Percentiles rank a stretch among this genome's conserved stretches.
These are phyloP conservation scores for Uropetala carovei DNA, from an alignment of 2,888 invertebrate species.

Conservation along the genomic window DNA sequence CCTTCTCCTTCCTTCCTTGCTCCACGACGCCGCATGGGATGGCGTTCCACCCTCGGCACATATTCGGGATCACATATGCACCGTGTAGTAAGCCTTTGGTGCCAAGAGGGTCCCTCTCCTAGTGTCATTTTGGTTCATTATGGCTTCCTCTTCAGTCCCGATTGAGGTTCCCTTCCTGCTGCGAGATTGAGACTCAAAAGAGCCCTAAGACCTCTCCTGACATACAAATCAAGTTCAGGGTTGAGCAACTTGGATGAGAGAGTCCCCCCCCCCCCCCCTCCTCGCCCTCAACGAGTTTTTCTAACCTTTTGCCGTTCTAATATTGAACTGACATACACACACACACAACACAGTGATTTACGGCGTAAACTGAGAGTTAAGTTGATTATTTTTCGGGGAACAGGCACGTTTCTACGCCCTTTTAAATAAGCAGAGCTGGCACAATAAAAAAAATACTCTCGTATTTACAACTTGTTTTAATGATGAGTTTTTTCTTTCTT, in stretches of 20 bases:
- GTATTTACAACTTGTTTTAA: too few relatives aligned
- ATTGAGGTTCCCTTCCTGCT: slow-evolving; percentile 8
- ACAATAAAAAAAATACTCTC: too few relatives aligned
- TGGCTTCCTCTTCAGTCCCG: not conserved
- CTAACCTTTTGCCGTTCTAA: slow-evolving; percentile 20
- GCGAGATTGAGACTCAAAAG: not conserved
- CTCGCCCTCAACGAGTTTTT: not conserved
- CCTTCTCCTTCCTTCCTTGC: too few relatives aligned
- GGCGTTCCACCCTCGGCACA: not conserved
- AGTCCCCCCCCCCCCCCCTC: not conserved
- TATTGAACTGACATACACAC: not conserved
- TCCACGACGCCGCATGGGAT: too few relatives aligned
- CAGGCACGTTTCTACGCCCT: not conserved
- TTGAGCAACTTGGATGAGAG: not conserved
- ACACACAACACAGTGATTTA: not conserved
- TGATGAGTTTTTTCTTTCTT: too few relatives aligned
- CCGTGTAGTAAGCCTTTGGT: not conserved
- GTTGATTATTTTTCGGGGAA: not conserved
- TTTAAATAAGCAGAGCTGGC: too few relatives aligned
- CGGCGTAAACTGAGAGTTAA: not conserved
- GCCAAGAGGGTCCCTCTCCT: not conserved
- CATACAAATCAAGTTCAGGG: not conserved
- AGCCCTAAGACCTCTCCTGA: not conserved
- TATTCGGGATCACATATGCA: slow-evolving; percentile 16
- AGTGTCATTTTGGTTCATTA: not conserved